These are phyloP conservation scores for Pantherophis vulpinus DNA, from an alignment of 2,797 vertebrate genomes.

Conservation along the genomic window DNA sequence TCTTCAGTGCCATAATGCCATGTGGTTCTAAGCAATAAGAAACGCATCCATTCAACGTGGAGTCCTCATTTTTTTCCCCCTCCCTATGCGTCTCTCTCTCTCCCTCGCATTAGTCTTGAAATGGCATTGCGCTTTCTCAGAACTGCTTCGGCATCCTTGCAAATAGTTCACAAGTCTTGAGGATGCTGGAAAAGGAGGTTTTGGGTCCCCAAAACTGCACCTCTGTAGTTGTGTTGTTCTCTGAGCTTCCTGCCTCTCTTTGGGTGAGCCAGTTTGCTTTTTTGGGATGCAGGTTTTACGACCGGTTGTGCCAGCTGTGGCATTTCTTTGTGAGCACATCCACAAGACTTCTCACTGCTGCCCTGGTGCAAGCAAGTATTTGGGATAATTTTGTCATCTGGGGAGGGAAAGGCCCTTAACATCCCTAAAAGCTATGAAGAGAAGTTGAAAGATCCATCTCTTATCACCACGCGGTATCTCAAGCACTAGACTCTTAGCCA, in stretches of 20 bases:
- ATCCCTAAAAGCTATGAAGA: background rate
- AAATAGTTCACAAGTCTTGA: background rate
- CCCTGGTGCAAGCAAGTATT: background rate
- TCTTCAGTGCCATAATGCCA: slow-evolving; percentile 16
- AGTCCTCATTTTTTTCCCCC: background rate
- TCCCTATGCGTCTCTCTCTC: background rate
- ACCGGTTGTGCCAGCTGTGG: background rate
- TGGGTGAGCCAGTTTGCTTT: background rate
- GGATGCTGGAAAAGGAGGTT: background rate
- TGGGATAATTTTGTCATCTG: background rate
- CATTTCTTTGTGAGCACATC: background rate
- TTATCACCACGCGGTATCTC: background rate
- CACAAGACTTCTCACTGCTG: background rate
- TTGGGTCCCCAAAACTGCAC: background rate
- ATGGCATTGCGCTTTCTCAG: slow-evolving; percentile 28
- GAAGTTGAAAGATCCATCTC: background rate
- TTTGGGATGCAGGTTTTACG: background rate
- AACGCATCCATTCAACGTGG: slow-evolving; percentile 14
- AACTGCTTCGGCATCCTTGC: slow-evolving; percentile 16
- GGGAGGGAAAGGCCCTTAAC: background rate
- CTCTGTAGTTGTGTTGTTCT: background rate
- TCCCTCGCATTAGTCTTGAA: background rate
- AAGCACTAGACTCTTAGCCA: background rate
- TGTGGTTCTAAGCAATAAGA: slow-evolving; percentile 57
- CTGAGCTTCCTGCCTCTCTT: background rate